Evolutionary conservation across 2,797 vertebrate species (phyloP).

Genomic region (Sebastiscus albofasciatus): DNA sequence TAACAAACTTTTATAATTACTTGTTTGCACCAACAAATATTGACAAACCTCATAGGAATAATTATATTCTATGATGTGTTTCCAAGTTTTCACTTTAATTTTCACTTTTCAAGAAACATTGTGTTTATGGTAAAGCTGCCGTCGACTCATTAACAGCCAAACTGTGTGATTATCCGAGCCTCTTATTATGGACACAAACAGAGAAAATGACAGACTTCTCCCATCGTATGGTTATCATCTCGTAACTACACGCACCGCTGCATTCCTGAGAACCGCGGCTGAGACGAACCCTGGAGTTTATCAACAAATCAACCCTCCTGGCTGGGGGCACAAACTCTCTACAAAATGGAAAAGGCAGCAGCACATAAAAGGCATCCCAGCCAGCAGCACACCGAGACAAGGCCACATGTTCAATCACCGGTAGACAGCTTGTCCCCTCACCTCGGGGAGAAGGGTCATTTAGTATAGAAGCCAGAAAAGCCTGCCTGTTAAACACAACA

Average conservation of each 20-base stretch:
- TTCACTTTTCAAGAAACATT: not conserved
- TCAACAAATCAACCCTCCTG: constrained; percentile 55
- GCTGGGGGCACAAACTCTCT: constrained; percentile 17
- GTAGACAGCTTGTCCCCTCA: constrained; percentile 37
- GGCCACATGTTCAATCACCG: constrained; percentile 61
- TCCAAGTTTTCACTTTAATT: not conserved
- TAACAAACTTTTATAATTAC: not conserved
- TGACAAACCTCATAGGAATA: not conserved
- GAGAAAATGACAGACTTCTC: constrained; percentile 25
- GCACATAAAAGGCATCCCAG: constrained; percentile 74
- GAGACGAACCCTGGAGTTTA: constrained; percentile 35
- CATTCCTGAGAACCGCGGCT: constrained; percentile 38
- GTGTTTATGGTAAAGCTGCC: not conserved
- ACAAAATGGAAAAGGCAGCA: constrained; percentile 10
- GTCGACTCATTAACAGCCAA: constrained; percentile 22
- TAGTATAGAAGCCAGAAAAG: constrained; percentile 27
- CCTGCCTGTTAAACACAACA: constrained; percentile 58
- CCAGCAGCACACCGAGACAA: constrained; percentile 50
- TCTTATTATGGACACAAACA: constrained; percentile 48
- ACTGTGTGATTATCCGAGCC: constrained; percentile 20
- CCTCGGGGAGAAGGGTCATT: constrained; percentile 47
- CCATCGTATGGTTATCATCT: constrained; percentile 8
- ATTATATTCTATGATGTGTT: not conserved
- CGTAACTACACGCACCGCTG: not conserved
- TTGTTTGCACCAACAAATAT: not conserved